These are phyloP conservation scores for Cataglyphis altisquamis DNA, from an alignment of 2,888 invertebrate genomes.

Conservation along the genomic window DNA sequence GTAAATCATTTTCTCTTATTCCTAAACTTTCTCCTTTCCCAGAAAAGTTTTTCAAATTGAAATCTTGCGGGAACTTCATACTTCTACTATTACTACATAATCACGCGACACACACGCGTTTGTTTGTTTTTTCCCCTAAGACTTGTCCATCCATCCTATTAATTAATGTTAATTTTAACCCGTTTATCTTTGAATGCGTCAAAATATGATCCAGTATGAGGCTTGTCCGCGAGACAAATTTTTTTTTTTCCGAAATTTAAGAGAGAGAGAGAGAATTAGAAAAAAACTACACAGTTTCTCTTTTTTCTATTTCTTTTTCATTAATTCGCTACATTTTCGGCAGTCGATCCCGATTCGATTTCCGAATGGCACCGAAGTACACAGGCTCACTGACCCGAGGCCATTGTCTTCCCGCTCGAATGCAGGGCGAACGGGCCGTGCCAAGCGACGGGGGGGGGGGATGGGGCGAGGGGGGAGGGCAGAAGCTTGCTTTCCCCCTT, in stretches of 20 bases:
- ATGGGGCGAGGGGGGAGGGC: not conserved
- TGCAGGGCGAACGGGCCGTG: constrained; percentile 74
- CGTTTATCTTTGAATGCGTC: not conserved
- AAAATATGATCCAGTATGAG: not conserved
- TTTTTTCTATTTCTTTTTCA: too few relatives aligned
- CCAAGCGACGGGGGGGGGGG: constrained; percentile 65
- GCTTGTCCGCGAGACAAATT: not conserved
- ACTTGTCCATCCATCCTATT: not conserved
- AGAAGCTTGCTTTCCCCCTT: constrained; percentile 19
- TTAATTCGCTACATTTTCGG: not conserved
- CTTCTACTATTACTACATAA: not conserved
- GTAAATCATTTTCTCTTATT: constrained; percentile 16
- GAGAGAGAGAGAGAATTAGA: not conserved
- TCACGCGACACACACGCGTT: not conserved
- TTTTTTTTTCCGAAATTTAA: not conserved
- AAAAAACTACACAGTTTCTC: not conserved
- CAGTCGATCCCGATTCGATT: constrained; percentile 42
- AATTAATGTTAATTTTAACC: not conserved
- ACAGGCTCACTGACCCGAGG: constrained; percentile 73
- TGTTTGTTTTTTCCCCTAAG: not conserved
- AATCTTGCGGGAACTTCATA: not conserved
- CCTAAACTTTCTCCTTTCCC: not conserved
- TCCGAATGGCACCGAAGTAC: constrained; percentile 66
- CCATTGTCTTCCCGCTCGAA: constrained; percentile 71
- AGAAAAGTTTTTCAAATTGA: not conserved